phyloP scores from a whole-genome alignment of 2,888 invertebrate species.

The Campoplex capitator region DNA sequence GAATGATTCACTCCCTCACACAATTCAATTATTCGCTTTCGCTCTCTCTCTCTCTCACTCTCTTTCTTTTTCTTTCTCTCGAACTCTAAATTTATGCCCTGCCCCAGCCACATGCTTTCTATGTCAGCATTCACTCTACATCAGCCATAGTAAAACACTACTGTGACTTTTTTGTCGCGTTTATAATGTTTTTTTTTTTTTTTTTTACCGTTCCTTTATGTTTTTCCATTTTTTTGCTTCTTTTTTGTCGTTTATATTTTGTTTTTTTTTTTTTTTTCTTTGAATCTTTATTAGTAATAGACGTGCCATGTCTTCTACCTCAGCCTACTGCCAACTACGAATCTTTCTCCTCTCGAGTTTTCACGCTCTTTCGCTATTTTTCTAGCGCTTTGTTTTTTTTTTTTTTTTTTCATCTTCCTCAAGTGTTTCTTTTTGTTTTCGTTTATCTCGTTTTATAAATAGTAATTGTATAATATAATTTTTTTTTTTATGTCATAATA shows the following conservation, averaged over 20 bases:
- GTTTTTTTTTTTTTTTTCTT: constrained; percentile 44
- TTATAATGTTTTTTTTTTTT: constrained; percentile 76
- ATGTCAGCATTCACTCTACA: constrained; percentile 81
- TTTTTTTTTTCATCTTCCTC: constrained; percentile 26
- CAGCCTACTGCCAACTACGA: constrained; percentile 82
- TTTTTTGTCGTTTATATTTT: constrained; percentile 34
- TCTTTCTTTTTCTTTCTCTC: constrained; percentile 39
- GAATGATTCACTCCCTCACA: background rate
- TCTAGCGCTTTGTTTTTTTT: background rate
- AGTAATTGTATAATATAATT: constrained; percentile 81
- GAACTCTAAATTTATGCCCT: constrained; percentile 65
- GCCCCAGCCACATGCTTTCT: constrained; percentile 77
- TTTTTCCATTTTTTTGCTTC: constrained; percentile 46
- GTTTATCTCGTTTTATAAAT: constrained; percentile 79
- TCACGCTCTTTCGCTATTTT: constrained; percentile 23
- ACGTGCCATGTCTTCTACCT: constrained; percentile 81
- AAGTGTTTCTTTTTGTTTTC: constrained; percentile 39
- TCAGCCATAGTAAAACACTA: constrained; percentile 81
- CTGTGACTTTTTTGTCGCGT: constrained; percentile 80
- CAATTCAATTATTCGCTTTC: constrained; percentile 13
- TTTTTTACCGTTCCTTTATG: constrained; percentile 53
- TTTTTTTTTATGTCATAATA: constrained; percentile 75
- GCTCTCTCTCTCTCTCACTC: constrained; percentile 55
- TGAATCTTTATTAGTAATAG: constrained; percentile 79
- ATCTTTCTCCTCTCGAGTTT: constrained; percentile 68